Evolutionary conservation across 2,888 invertebrate genomes (phyloP), one percentile per base, ranked within the genome.

Genomic region (Argyresthia albistria): DNA sequence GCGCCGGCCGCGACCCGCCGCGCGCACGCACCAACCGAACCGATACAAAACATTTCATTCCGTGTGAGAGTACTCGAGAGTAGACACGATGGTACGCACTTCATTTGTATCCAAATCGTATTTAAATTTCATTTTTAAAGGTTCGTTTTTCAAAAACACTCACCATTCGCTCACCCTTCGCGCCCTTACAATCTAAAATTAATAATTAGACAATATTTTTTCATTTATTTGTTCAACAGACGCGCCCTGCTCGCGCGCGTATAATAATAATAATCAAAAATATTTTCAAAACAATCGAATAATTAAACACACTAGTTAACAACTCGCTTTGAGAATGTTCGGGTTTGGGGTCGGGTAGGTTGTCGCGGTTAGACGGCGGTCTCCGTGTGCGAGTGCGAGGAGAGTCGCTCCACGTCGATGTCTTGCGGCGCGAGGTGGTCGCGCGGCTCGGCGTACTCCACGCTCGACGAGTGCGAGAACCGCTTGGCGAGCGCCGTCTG

Each of bases 311-410:
- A 87, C 87, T 87, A 86, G 87, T 86, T 82, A 87, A 87, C 87
- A 87, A 87, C 46, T 80, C 69, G 43, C 43, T 12, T 9, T 25
- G 46, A 46, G 48, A 67, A 63, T 14, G 46, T 25, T 35, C 36
- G 52, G 14, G 43, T 25, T 25, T 25, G 25, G 25, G 25, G 25
- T 25, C 25, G 25, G 25, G 25, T 25, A 4, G 25, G 2, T 6
- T 25, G 25, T 25, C 25, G 45, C 47, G 47, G 74, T 77, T 95
- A 96, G 81, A 96, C 96, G 79, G 96, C 96, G 68, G 96, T 96
- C 90, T 97, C 96, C 72, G 96, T 97, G 90, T 97, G 96, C 89
- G 95, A 95, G 90, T 96, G 95, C 72, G 94, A 94, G 75, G 96
- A 96, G 69, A 96, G 92, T 66, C 96, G 93, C 89, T 96, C 96